Conservation (phyloP, 2,797 vertebrate genomes). For the Anguilla anguilla region DNA sequence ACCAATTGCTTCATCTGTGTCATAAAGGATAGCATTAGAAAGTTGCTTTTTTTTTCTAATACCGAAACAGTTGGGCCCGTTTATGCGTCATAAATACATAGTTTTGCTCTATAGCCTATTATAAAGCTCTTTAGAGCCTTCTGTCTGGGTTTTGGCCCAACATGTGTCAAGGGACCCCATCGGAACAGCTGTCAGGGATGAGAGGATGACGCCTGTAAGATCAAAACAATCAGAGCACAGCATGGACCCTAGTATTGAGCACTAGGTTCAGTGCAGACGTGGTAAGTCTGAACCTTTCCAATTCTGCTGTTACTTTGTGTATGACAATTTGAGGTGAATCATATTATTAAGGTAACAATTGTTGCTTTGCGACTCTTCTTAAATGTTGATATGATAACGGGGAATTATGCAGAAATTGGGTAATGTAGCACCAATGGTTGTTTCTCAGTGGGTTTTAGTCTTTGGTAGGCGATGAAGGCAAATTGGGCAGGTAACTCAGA, state of each 20-base stretch:
- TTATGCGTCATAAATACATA: not conserved
- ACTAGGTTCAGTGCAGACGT: not conserved
- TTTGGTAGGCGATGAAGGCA: not conserved
- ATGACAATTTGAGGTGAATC: not conserved
- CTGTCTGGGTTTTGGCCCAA: conserved; percentile 3
- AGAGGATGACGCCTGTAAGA: not conserved
- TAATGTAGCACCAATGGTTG: not conserved
- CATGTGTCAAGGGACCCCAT: conserved; percentile 3
- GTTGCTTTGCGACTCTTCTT: not conserved
- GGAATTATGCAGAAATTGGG: not conserved
- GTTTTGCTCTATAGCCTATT: not conserved
- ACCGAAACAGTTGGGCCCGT: not conserved
- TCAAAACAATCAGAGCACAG: conserved; percentile 3
- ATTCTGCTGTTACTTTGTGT: not conserved
- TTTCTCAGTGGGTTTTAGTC: not conserved
- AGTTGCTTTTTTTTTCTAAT: not conserved
- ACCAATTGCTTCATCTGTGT: conserved; percentile 26
- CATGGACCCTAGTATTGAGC: not conserved
- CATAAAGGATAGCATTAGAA: conserved; percentile 17
- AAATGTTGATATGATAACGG: not conserved
- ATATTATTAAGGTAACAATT: not conserved
- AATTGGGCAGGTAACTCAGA: not conserved
- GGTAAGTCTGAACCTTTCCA: not conserved
- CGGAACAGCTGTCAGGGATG: not conserved
- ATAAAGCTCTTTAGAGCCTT: conserved; percentile 1